Evolutionary conservation across 2,113 vertebrate species (phyloP), one percentile per base, ranked within the genome.

Genomic region (Siniperca knerii): DNA sequence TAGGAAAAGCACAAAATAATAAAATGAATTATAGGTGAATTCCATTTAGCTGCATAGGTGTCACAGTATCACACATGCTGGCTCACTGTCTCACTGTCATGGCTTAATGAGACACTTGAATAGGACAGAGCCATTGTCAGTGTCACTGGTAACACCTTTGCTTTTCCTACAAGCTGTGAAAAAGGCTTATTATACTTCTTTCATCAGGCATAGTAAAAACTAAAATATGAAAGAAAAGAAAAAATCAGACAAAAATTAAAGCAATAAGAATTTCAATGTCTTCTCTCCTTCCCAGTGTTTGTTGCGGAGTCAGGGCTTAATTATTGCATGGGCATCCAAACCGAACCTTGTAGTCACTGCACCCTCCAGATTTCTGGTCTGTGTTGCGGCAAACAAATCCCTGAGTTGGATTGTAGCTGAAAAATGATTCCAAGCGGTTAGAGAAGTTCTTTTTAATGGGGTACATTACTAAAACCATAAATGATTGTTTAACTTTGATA

Each of bases 331-430:
- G 70, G 37, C 87, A 92, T 48, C 75, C 75, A 61, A 92, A 92
- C 11, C 86, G 72, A 44, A 86, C 85, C 82, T 83, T 81, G 77
- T 92, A 91, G 80, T 92, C 68, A 3, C 2, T 37, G 55, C 91
- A 93, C 0, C 0, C 0, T 6, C 44, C 12, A 9, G 0, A 1
- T 0, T 0, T 33, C 71, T 90, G 86, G 44, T 87, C 70, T 0
- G 0, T 0, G 0, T 88, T 85, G 8, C 37, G 21, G 60, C 86
- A 94, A 69, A 73, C 67, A 33, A 90, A 88, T 60, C 87, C 85
- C 0, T 18, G 0, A 7, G 69, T 82, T 66, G 91, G 82, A 81
- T 8, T 84, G 81, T 52, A 87, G 16, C 90, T 91, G 76, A 48
- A 87, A 88, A 78, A 54, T 0, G 1, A 75, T 55, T 18, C 0